Base-by-base conservation (phyloP, 2,888 invertebrate genomes). In the Mythimna lalbum region DNA sequence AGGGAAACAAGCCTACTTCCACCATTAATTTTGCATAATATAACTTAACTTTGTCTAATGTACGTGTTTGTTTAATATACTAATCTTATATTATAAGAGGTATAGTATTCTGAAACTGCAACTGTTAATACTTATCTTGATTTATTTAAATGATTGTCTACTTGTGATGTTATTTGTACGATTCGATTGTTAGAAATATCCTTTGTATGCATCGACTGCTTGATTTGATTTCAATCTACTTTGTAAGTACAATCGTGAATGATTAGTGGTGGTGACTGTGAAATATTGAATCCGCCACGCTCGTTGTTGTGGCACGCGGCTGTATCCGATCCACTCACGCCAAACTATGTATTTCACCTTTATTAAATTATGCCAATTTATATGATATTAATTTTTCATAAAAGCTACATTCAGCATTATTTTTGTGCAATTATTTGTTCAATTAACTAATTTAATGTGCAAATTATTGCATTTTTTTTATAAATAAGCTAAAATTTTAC, bases 191-290 rank as follows among this genome's bases (percentile, higher is more conserved):
- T 63, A 69, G 72, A 69, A 78, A 72, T 80, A 68, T 63, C 66
- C 27, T 70, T 57, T 74, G 53, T 77, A 76, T 67, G 82, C 81
- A 80, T 79, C 80, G 70, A 78, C 66, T 80, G 81, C 70, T 81
- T 85, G 83, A 89, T 89, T 89, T 87, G 86, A 90, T 90, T 91
- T 89, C 90, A 92, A 92, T 92, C 89, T 89, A 90, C 88, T 92
- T 91, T 89, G 89, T 90, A 89, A 90, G 88, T 91, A 90, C 91
- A 93, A 93, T 92, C 89, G 89, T 85, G 88, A 91, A 92, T 93
- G 92, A 95, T 94, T 94, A 93, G 90, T 86, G 86, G 91, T 92
- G 91, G 93, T 89, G 88, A 92, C 90, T 95, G 95, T 95, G 93
- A 92, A 92, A 90, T 92, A 95, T 95, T 88, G 91, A 79, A 95